phyloP scores from a whole-genome alignment of 2,888 invertebrate genomes.

The Laothoe populi region DNA sequence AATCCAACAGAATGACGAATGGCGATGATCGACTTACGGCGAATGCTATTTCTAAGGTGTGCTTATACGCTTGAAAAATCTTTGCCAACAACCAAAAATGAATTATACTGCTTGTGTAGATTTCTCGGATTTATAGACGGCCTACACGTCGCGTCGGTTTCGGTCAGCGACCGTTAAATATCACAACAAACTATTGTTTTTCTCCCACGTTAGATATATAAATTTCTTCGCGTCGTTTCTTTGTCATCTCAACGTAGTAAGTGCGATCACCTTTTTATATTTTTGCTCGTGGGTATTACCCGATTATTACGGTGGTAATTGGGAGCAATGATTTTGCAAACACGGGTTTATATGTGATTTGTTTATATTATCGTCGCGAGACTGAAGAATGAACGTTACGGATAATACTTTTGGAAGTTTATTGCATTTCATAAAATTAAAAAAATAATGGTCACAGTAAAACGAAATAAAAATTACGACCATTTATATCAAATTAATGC shows the following conservation, averaged over 20 bases:
- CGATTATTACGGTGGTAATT: background rate
- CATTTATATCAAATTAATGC: background rate
- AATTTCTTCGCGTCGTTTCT: background rate
- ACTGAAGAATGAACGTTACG: background rate
- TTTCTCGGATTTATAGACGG: background rate
- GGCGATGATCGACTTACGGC: constrained; percentile 11
- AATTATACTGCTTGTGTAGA: constrained; percentile 15
- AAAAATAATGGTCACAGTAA: background rate
- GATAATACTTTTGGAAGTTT: background rate
- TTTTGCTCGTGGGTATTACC: background rate
- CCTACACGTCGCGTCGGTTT: constrained; percentile 32
- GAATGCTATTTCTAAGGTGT: constrained; percentile 8
- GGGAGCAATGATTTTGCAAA: background rate
- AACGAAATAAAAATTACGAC: background rate
- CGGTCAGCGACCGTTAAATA: constrained; percentile 36
- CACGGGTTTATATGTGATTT: background rate
- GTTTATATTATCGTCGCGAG: background rate
- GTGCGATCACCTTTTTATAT: background rate
- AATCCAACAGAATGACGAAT: constrained; percentile 20
- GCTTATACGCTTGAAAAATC: background rate
- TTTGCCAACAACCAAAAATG: constrained; percentile 26
- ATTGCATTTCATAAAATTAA: background rate
- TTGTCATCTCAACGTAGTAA: background rate
- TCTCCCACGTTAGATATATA: constrained; percentile 8
- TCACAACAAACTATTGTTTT: constrained; percentile 33